Percentiles rank a stretch among this genome's conserved stretches.
Evolutionary conservation across 2,888 invertebrate species (phyloP).

Genomic region (Congeria kusceri): DNA sequence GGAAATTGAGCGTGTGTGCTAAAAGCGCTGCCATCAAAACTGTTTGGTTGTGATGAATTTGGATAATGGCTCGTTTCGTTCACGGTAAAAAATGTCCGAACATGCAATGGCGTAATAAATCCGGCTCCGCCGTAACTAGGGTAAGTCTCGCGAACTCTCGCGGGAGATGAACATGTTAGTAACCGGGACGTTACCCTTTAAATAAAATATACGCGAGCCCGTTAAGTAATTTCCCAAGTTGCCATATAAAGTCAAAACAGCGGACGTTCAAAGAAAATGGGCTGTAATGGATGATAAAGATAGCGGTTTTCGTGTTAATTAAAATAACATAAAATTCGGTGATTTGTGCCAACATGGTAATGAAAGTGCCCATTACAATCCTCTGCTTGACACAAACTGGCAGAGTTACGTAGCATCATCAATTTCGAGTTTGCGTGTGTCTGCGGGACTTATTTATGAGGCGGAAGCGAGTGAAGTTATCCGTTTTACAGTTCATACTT

Average conservation of each 20-base stretch:
- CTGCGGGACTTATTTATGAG: too few species aligned
- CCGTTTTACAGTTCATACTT: too few species aligned
- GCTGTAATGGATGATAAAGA: slow-evolving; percentile 42
- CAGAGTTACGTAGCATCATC: too few species aligned
- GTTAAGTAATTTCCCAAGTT: slow-evolving; percentile 61
- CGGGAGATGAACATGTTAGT: slow-evolving; percentile 34
- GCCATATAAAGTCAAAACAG: slow-evolving; percentile 56
- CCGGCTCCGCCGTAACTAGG: slow-evolving; percentile 21
- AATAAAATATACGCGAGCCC: slow-evolving; percentile 63
- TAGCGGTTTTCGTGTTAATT: slow-evolving; percentile 42
- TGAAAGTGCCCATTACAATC: background rate
- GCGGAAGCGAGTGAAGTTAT: too few species aligned
- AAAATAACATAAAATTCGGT: slow-evolving; percentile 39
- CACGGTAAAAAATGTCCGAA: slow-evolving; percentile 33
- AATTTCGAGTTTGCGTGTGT: too few species aligned
- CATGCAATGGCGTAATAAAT: slow-evolving; percentile 57
- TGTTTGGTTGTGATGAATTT: slow-evolving; percentile 59
- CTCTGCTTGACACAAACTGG: too few species aligned
- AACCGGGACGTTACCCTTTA: slow-evolving; percentile 45
- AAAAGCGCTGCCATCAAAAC: slow-evolving; percentile 54
- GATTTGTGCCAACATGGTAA: slow-evolving; percentile 20
- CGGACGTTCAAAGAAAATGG: slow-evolving; percentile 47
- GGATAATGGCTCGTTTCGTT: slow-evolving; percentile 38
- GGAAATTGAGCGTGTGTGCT: slow-evolving; percentile 57
- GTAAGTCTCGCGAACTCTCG: slow-evolving; percentile 20